These are phyloP conservation scores for Macrotis lagotis DNA, from an alignment of 2,113 vertebrate genomes.

Conservation along the genomic window DNA sequence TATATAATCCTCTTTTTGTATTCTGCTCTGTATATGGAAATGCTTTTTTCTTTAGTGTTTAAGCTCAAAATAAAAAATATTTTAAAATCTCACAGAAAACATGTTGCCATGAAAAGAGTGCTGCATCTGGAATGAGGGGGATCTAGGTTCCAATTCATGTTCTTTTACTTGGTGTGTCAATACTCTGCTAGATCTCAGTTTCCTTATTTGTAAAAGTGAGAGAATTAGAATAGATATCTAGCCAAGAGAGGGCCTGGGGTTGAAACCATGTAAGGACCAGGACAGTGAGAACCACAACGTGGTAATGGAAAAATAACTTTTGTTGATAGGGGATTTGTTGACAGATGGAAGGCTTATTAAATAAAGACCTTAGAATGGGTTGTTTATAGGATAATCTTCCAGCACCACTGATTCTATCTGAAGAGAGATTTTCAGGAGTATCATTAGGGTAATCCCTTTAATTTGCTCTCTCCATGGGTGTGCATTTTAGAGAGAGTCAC, in stretches of 20 bases:
- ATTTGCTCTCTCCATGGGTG: background rate
- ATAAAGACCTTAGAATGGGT: background rate
- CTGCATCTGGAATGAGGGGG: background rate
- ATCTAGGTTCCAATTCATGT: background rate
- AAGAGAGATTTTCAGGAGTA: background rate
- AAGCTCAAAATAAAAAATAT: background rate
- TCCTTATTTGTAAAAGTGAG: background rate
- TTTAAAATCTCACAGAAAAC: background rate
- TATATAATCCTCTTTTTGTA: background rate
- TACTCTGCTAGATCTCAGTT: background rate
- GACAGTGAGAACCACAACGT: background rate
- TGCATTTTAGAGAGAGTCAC: background rate
- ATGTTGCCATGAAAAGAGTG: background rate
- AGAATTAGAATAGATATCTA: background rate
- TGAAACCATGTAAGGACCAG: background rate
- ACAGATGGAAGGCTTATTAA: background rate
- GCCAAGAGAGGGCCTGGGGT: background rate
- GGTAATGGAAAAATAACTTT: background rate
- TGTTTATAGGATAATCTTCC: background rate
- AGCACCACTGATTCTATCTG: background rate
- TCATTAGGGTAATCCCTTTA: background rate
- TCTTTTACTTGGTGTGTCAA: background rate
- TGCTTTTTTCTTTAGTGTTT: background rate
- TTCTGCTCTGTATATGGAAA: background rate
- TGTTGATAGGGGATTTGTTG: background rate